These are phyloP conservation scores for Lophius piscatorius DNA, from an alignment of 2,113 vertebrate genomes.

Conservation along the genomic window DNA sequence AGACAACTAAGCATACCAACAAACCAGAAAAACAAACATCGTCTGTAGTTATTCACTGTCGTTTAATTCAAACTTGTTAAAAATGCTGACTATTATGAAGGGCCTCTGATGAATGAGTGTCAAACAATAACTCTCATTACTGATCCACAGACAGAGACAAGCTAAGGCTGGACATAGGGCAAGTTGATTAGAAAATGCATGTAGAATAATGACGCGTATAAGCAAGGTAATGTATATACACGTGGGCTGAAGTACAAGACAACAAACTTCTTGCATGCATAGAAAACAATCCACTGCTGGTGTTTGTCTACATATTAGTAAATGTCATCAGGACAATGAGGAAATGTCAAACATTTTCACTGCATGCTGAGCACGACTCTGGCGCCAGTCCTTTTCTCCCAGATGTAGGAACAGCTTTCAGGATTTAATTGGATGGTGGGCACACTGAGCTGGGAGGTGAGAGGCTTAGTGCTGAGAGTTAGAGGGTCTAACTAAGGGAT, in stretches of 20 bases:
- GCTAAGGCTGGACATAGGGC: slow-evolving; percentile 25
- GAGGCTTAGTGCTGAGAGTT: slow-evolving; percentile 66
- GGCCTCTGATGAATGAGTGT: slow-evolving; percentile 37
- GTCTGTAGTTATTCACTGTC: slow-evolving; percentile 26
- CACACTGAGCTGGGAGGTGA: slow-evolving; percentile 68
- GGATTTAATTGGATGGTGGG: slow-evolving; percentile 75
- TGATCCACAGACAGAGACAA: slow-evolving; percentile 47
- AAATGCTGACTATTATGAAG: slow-evolving; percentile 53
- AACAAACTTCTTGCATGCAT: neutral
- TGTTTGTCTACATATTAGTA: slow-evolving; percentile 52
- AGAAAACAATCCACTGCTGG: slow-evolving; percentile 15
- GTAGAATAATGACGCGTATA: slow-evolving; percentile 42
- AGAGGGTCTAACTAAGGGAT: slow-evolving; percentile 65
- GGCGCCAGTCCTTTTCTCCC: slow-evolving; percentile 25
- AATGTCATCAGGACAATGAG: slow-evolving; percentile 61
- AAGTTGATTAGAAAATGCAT: slow-evolving; percentile 52
- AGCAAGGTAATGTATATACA: slow-evolving; percentile 38
- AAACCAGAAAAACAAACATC: slow-evolving; percentile 16
- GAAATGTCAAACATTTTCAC: slow-evolving; percentile 59
- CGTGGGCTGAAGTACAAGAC: slow-evolving; percentile 14
- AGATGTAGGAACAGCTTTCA: slow-evolving; percentile 58
- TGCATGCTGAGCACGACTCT: slow-evolving; percentile 63
- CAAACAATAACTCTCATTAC: slow-evolving; percentile 60
- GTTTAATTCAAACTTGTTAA: slow-evolving; percentile 53
- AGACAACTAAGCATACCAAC: slow-evolving; percentile 21